Conservation (phyloP, 1,140 invertebrate species). For the Zaprionus nigranus region DNA sequence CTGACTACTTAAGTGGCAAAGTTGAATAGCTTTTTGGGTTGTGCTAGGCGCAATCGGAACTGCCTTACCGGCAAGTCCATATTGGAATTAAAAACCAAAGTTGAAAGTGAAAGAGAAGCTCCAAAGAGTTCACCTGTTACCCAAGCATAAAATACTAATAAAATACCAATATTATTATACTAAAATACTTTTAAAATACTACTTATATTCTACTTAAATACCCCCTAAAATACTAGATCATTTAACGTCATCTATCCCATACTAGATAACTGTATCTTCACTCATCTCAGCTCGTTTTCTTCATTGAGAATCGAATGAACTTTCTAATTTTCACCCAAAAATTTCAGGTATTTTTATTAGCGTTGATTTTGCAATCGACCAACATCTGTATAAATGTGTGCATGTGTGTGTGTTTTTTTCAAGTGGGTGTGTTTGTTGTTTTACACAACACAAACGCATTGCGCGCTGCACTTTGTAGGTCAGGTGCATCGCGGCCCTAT, state of each 20-base stretch:
- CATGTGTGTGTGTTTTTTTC: slow-evolving; percentile 26
- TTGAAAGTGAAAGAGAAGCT: background rate
- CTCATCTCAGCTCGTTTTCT: background rate
- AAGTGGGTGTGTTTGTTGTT: slow-evolving; percentile 73
- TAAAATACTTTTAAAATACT: no score
- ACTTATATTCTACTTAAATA: no score
- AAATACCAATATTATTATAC: no score
- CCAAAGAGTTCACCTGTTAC: no score
- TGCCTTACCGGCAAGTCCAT: slow-evolving; percentile 75
- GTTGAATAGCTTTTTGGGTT: background rate
- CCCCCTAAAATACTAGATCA: no score
- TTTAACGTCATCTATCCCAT: no score
- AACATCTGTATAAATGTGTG: background rate
- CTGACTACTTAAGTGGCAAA: slow-evolving; percentile 61
- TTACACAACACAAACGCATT: slow-evolving; percentile 50
- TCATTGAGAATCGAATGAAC: slow-evolving; percentile 16
- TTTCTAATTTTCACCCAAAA: slow-evolving; percentile 50
- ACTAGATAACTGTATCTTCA: no score
- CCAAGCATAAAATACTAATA: no score
- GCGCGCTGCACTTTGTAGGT: slow-evolving; percentile 58
- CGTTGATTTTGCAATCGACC: slow-evolving; percentile 43
- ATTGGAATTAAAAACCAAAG: slow-evolving; percentile 1
- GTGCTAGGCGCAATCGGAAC: slow-evolving; percentile 50
- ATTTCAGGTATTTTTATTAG: slow-evolving; percentile 27
- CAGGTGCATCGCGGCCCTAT: slow-evolving; percentile 65